Base-by-base conservation (phyloP, 2,888 invertebrate genomes). In the Micoletzkya japonica region DNA sequence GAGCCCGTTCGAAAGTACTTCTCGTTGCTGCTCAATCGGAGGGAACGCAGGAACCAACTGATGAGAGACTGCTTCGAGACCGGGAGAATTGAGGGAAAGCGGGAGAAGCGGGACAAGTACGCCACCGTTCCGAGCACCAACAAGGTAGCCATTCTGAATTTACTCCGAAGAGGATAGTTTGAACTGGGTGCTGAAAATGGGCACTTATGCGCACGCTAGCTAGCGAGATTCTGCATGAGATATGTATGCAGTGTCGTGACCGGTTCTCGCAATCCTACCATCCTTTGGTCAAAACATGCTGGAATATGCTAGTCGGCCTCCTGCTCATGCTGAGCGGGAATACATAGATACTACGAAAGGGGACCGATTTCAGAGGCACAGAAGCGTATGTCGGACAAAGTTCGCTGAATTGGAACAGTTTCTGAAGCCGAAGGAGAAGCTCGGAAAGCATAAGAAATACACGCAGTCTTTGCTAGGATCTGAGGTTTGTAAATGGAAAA, bases 321-420 rank as follows among this genome's bases (percentile, higher is more conserved):
- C 24, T 50, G 50, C 20, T 4, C 20, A 4, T 50, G 50, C 24
- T 50, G n/a, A n/a, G n/a, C n/a, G n/a, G n/a, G n/a, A n/a, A n/a
- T n/a, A n/a, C n/a, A n/a, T n/a, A n/a, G n/a, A n/a, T n/a, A n/a
- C n/a, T n/a, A n/a, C n/a, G n/a, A n/a, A n/a, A n/a, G n/a, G n/a
- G n/a, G n/a, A n/a, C n/a, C n/a, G n/a, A 60, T 63, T 66, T n/a
- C 64, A 66, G 64, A 34, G 64, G 17, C 64, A 66, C 32, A 37
- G 64, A 14, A 28, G 36, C 14, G 52, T 54, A 26, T 66, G 64
- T 26, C 20, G 64, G 20, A 52, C 52, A 28, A 66, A 66, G 26
- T 66, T 66, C 64, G 64, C 54, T 20, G 64, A 66, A 54, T 28
- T 66, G n/a, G 54, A 54, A n/a, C 64, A 66, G 32, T 66, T 54